Base-by-base conservation (phyloP, 2,797 vertebrate genomes). In the Chrysolophus pictus region DNA sequence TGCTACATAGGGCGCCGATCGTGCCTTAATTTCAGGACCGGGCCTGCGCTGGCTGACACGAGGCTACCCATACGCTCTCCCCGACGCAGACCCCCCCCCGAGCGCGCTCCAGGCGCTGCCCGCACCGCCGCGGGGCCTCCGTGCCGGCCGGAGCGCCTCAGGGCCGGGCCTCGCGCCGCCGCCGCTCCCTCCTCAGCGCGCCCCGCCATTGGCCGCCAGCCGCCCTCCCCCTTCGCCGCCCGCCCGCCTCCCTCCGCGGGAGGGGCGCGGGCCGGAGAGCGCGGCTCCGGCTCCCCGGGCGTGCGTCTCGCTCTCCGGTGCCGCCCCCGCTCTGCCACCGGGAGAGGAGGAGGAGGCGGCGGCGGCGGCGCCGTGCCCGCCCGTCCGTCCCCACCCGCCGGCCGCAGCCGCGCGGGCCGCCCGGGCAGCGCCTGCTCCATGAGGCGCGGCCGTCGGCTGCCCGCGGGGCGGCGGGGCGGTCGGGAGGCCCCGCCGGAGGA, bases 401-500 rank as follows among this genome's bases (percentile, higher is more conserved):
- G 62, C 56, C 41, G 17, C 37, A 49, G 49, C 23, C 42, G 41
- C 35, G 46, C 71, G 26, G 80, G 74, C 18, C 26, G 69, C 62
- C 33, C 14, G 83, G 51, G 72, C 78, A 41, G 84, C 73, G 49
- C 33, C 60, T 77, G 18, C 68, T 69, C 84, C 73, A 91, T 91
- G 90, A 74, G 62, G 47, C 84, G 67, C 84, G 78, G 72, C 73
- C 44, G 44, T 59, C 73, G n/a, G 49, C 46, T 33, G 65, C 72
- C 58, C 44, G 77, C 64, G 71, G 44, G 72, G 74, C 63, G 59
- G 60, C 42, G 59, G 33, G 78, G 60, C 67, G 72, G 62, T 69
- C 62, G 46, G 89, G 39, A 62, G 84, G 84, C 78, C 37, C 37
- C 62, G 12, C 75, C 39, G 84, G 93, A 97, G 88, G 87, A 99